Evolutionary conservation across 2,888 invertebrate genomes (phyloP).

Genomic region (Hecatera dysodea): DNA sequence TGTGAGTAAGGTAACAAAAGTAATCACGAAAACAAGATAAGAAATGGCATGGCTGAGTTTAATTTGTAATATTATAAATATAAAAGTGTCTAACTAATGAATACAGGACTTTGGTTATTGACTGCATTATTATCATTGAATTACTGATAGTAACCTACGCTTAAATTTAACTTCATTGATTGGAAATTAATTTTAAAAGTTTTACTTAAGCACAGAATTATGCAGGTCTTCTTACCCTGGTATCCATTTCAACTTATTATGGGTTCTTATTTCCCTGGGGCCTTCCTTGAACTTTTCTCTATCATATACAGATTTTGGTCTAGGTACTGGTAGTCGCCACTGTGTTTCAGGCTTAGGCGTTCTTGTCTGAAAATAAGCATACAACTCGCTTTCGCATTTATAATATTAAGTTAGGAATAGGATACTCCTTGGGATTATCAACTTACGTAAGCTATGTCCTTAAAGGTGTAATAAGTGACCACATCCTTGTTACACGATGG

Average conservation of each 20-base stretch:
- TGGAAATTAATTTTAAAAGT: too few species aligned
- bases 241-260: slow-evolving; percentile 81
- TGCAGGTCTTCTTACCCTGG: slow-evolving; percentile 72
- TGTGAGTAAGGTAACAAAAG: too few species aligned
- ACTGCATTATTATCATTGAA: too few species aligned
- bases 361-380: slow-evolving; percentile 74
- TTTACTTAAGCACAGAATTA: neutral
- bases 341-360: slow-evolving; percentile 77
- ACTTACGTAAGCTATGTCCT: slow-evolving; percentile 82
- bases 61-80: too few species aligned
- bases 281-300: slow-evolving; percentile 83
- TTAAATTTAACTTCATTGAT: too few species aligned
- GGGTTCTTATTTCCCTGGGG: slow-evolving; percentile 81
- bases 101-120: too few species aligned
- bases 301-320: slow-evolving; percentile 80
- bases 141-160: too few species aligned
- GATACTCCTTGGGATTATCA: neutral
- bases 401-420: too few species aligned
- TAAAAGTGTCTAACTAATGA: too few species aligned
- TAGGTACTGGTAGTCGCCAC: slow-evolving; percentile 75
- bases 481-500: slow-evolving; percentile 78
- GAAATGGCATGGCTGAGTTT: too few species aligned
- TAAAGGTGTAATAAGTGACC: slow-evolving; percentile 84
- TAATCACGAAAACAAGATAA: too few species aligned
- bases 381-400: too few species aligned